Base-by-base conservation (phyloP, 2,113 vertebrate genomes). In the Leptocoma aspasia region DNA sequence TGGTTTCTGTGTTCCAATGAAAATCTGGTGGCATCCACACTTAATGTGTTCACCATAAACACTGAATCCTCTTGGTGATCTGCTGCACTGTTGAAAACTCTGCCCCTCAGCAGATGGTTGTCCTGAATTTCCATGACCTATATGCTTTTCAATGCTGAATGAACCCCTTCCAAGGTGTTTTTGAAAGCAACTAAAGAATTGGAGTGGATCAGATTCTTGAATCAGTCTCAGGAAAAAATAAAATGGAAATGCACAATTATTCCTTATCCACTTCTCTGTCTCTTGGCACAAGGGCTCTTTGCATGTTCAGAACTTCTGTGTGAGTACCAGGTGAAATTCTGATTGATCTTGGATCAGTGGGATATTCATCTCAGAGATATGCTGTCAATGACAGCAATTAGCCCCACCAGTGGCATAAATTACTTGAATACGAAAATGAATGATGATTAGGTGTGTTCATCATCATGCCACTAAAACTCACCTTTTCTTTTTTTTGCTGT, bases 181-280 rank as follows among this genome's bases (percentile, higher is more conserved):
- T 50, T 96, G 88, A 92, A 97, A 78, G 96, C 95, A 97, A 69
- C 85, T 97, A 27, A 96, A 94, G 81, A 96, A 90, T 71, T 95
- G 81, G 69, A 97, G 49, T 63, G 91, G 95, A 90, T 97, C 78
- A 27, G 53, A 82, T 85, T 81, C 70, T 66, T 35, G 42, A 70
- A 92, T 73, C 52, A 37, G 79, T 81, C 47, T 88, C 56, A 77
- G 39, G 28, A 86, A 59, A 70, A 82, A 56, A 77, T 18, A 81
- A 78, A 92, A 86, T 45, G 39, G 44, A 61, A 78, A 82, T 59
- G 37, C 28, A 45, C 27, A 22, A 72, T 27, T 39, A 82, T 59
- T 93, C 8, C 7, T 39, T 65, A n/a, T 33, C 27, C 26, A 44
- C 26, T 47, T 7, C 11, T 66, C 68, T 52, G 16, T 53, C 15